These are phyloP conservation scores for Daphoenositta chrysoptera DNA, from an alignment of 2,113 vertebrate species.

Conservation along the genomic window DNA sequence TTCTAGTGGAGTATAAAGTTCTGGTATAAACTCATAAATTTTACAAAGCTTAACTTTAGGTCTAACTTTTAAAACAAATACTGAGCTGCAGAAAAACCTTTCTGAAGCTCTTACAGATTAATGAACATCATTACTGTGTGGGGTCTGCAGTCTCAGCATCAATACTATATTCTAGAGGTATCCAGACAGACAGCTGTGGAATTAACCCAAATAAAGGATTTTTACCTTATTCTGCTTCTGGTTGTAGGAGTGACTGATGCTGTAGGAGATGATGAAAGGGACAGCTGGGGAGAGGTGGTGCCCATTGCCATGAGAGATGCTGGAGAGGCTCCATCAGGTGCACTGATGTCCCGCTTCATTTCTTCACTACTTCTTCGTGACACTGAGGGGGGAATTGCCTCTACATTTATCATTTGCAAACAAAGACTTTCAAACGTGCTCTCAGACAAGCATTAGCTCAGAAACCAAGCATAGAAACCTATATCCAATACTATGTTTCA, in stretches of 20 bases:
- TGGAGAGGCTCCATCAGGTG: slow-evolving; percentile 80
- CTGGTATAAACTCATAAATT: background rate
- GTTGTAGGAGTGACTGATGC: slow-evolving; percentile 92
- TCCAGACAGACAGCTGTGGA: background rate
- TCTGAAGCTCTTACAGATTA: background rate
- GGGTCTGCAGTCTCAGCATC: background rate
- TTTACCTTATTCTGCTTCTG: slow-evolving; percentile 89
- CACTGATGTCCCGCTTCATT: slow-evolving; percentile 86
- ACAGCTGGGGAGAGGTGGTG: slow-evolving; percentile 84
- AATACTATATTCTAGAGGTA: accelerated
- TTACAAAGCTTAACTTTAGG: background rate
- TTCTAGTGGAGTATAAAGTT: background rate
- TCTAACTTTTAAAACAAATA: background rate
- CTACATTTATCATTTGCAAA: background rate
- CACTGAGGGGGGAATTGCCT: slow-evolving; percentile 60
- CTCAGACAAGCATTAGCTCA: background rate
- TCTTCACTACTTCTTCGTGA: slow-evolving; percentile 92
- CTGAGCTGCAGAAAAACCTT: background rate
- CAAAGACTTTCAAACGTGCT: background rate
- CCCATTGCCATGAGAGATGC: slow-evolving; percentile 87
- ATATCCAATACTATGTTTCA: background rate
- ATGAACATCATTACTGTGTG: background rate
- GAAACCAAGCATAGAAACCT: background rate
- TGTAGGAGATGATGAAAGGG: slow-evolving; percentile 83
- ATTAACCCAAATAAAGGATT: background rate